phyloP scores from a whole-genome alignment of 2,113 vertebrate species.

The Microcebus griseorufus region DNA sequence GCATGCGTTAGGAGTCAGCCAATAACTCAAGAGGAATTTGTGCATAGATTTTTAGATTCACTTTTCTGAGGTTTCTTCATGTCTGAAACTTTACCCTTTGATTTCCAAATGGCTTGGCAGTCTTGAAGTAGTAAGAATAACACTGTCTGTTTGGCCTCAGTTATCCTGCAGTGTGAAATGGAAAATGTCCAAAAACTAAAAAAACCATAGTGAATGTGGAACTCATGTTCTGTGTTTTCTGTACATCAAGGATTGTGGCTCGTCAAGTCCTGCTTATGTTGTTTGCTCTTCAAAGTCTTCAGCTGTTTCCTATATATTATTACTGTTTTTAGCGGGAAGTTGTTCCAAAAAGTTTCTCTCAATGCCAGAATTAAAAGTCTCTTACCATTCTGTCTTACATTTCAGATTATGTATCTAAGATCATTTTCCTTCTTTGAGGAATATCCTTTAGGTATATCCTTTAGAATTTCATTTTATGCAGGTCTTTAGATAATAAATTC shows the following conservation, averaged over 20 bases:
- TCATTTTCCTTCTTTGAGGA: neutral
- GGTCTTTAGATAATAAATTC: neutral
- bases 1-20: neutral
- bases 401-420: neutral
- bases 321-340: neutral
- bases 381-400: neutral
- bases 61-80: neutral
- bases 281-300: constrained; percentile 9
- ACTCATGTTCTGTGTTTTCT: neutral
- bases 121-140: neutral
- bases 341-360: neutral
- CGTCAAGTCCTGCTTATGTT: neutral
- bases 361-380: neutral
- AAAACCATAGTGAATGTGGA: neutral
- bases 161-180: neutral
- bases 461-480: neutral
- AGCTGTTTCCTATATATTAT: neutral
- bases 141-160: neutral
- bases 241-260: neutral
- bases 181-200: neutral
- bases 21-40: neutral
- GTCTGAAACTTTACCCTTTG: neutral
- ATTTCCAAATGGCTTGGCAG: neutral
- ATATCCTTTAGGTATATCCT: neutral
- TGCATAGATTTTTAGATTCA: neutral